A percentile compares a stretch with the other conserved stretches of the same genome.
phyloP scores from a whole-genome alignment of 2,797 vertebrate species.

The Pitangus sulphuratus region DNA sequence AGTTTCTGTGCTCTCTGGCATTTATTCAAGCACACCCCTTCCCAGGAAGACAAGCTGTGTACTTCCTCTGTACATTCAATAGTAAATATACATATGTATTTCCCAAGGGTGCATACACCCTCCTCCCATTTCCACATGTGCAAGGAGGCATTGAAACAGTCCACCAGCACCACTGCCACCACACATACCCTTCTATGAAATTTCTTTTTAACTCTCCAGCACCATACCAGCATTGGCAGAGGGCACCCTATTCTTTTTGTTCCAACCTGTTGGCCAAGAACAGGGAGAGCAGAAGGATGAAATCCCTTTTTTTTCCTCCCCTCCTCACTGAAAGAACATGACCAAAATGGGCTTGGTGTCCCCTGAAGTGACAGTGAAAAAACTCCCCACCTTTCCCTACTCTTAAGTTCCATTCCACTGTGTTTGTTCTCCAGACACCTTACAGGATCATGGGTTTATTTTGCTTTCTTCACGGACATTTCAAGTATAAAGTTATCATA shows the following conservation, averaged over 20 bases:
- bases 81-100: slow-evolving; percentile 66
- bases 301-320: not conserved
- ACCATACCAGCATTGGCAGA: slow-evolving; percentile 10
- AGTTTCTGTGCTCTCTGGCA: slow-evolving; percentile 28
- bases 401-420: slow-evolving; percentile 22
- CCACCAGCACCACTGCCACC: not conserved
- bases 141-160: slow-evolving; percentile 38
- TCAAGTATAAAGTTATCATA: slow-evolving; percentile 47
- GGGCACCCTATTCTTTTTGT: not conserved
- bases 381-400: not conserved
- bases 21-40: slow-evolving; percentile 25
- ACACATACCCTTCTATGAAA: not conserved
- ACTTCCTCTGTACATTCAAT: slow-evolving; percentile 67
- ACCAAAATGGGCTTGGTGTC: not conserved
- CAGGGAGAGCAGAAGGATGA: not conserved
- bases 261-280: not conserved
- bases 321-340: not conserved
- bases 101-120: slow-evolving; percentile 38
- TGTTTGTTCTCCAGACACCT: slow-evolving; percentile 18
- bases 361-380: slow-evolving; percentile 28
- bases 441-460: slow-evolving; percentile 12
- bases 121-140: slow-evolving; percentile 25
- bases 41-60: slow-evolving; percentile 59
- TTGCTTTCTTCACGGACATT: slow-evolving; percentile 32
- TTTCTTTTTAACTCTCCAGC: not conserved